phyloP scores from a whole-genome alignment of 2,797 vertebrate species.

The Alfaro cultratus region DNA sequence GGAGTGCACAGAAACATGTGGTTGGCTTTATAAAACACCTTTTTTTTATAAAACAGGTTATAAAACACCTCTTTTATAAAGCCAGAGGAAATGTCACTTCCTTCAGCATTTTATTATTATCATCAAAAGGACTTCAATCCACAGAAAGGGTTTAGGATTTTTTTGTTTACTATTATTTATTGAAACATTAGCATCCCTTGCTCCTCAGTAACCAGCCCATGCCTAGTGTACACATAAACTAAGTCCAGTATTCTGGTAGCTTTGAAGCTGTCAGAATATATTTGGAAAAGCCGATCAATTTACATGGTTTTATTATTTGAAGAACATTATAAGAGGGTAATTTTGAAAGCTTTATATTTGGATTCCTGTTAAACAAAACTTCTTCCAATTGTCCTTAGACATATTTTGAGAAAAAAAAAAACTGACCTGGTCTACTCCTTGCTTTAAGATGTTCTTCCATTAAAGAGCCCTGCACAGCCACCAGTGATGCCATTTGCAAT shows the following conservation, averaged over 20 bases:
- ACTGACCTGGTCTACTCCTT: neutral
- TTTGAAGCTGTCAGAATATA: neutral
- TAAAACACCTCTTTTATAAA: too few relatives aligned
- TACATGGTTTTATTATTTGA: neutral
- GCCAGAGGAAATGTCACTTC: neutral
- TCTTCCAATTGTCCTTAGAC: neutral
- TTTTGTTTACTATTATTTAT: neutral
- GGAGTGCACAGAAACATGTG: neutral
- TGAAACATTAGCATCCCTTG: neutral
- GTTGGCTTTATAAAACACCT: too few relatives aligned
- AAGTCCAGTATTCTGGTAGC: neutral
- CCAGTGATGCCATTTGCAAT: conserved; percentile 66
- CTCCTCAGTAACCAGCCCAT: neutral
- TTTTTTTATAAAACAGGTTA: too few relatives aligned
- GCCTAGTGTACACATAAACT: neutral
- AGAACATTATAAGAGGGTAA: neutral
- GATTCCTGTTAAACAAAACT: neutral
- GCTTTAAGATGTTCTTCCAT: conserved; percentile 61
- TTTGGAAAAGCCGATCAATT: neutral
- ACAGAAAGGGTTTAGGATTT: neutral
- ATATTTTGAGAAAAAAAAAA: neutral
- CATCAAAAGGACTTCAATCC: neutral
- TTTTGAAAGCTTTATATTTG: neutral
- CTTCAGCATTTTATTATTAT: neutral
- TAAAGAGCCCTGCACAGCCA: conserved; percentile 41